phyloP scores from a whole-genome alignment of 2,113 vertebrate species.

The Cheirogaleus medius region DNA sequence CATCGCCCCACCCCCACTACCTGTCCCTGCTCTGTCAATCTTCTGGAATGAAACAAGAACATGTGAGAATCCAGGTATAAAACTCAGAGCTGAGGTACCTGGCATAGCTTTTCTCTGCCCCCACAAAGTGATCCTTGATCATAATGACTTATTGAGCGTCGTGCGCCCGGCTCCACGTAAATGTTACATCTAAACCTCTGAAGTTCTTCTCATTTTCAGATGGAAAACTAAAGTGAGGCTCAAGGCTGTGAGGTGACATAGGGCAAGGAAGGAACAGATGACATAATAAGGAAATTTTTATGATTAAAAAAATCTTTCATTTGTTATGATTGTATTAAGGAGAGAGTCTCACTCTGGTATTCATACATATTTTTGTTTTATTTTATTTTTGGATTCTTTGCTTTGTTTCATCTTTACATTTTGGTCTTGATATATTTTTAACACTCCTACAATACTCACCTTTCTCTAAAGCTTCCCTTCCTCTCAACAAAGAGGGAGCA shows the following conservation, averaged over 20 bases:
- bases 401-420: not conserved
- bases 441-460: not conserved
- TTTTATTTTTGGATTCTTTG: not conserved
- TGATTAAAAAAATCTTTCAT: not conserved
- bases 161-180: not conserved
- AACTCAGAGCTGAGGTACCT: not conserved
- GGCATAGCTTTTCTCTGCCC: not conserved
- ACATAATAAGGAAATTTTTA: not conserved
- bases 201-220: not conserved
- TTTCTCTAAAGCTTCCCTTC: not conserved
- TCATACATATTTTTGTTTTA: not conserved
- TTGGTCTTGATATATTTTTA: not conserved
- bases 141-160: not conserved
- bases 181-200: not conserved
- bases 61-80: not conserved
- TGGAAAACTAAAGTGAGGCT: not conserved
- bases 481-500: not conserved
- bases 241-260: not conserved
- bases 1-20: accelerated
- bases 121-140: not conserved
- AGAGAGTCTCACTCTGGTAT: not conserved
- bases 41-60: not conserved
- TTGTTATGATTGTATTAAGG: not conserved
- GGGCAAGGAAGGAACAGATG: not conserved
- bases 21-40: not conserved